Evolutionary conservation across 2,113 vertebrate species (phyloP), one percentile per base, ranked within the genome.

Genomic region (Galbula dea): DNA sequence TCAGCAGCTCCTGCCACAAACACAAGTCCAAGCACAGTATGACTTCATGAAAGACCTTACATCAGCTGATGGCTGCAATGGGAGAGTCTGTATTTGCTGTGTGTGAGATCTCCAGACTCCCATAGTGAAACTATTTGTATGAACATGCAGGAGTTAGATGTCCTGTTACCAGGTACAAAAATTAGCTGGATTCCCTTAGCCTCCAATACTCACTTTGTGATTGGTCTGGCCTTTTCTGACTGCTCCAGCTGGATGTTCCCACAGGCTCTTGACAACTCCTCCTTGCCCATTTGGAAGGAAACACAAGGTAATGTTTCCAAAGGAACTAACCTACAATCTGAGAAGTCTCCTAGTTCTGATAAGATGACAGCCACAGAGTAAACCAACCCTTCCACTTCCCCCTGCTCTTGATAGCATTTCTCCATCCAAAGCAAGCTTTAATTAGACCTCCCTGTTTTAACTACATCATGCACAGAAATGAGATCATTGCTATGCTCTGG

Each of bases 11-110:
- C 97, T 98, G 97, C 97, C 71, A 83, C 66, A 90, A 94, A 34
- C 66, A 91, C 80, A 90, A 72, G 66, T 82, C 91, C 96, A 98
- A 98, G 98, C 94, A 97, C 97, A 97, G 98, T 96, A 92, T 83
- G 71, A 97, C 97, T 97, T 98, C 98, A 97, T 97, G 97, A 98
- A 97, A 98, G 97, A 97, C 98, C 97, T 98, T 98, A 96, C 97
- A 97, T 97, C 97, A 98, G 93, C 97, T 98, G 97, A 98, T 97
- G 98, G 96, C 95, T 97, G 95, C 63, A 90, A 96, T 96, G 97
- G 97, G 97, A 97, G 98, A 97, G 96, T 98, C 97, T 97, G 97
- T 97, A 97, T 97, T 98, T 98, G 98, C 98, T 97, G 96, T 76
- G 49, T 97, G 97, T 97, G 97, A 97, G 97, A 98, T 97, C 97